Base-by-base conservation (phyloP, 1,140 invertebrate species). In the Drosophila pachea region DNA sequence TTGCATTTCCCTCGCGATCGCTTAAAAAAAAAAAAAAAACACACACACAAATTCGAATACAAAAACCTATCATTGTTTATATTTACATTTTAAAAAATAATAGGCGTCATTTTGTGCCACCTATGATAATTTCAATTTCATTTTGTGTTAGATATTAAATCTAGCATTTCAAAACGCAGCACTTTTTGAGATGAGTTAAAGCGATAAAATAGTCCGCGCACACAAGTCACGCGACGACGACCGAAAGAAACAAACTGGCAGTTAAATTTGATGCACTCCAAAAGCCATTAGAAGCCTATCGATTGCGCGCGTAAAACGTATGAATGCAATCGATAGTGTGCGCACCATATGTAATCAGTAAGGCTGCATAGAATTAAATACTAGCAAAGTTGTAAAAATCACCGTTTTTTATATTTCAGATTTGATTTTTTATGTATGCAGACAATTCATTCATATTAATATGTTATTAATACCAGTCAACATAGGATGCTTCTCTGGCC, bases 221-320 rank as follows among this genome's bases (percentile, higher is more conserved):
- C 45, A 50, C 36, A 49, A 56, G n/a, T 47, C 67, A 65, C 53
- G 53, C 67, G 67, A 69, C 67, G 47, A 14, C 61, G 47, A 52
- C 61, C 43, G 61, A 58, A 40, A 52, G 49, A 66, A 66, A 49
- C 63, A 58, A 69, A 69, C 67, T 65, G 53, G 53, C 67, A 40
- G 67, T 69, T 69, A 64, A 54, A 69, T 50, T 69, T 31, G 14
- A 12, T 47, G 67, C 48, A 49, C 47, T 16, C 47, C 47, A 52
- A 47, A 52, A 43, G 12, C n/a, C 48, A 29, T 52, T 7, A 29
- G 43, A n/a, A 40, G 7, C 38, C 36, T 61, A 53, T 38, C 58
- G 48, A 47, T 61, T 43, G 11, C 11, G 12, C 7, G 12, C 14
- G 7, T 14, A 16, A 7, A 22, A 22, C 22, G 22, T n/a, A 38